Evolutionary conservation across 2,113 vertebrate genomes (phyloP), one percentile per base, ranked within the genome.

Genomic region (Gymnobelideus leadbeateri): DNA sequence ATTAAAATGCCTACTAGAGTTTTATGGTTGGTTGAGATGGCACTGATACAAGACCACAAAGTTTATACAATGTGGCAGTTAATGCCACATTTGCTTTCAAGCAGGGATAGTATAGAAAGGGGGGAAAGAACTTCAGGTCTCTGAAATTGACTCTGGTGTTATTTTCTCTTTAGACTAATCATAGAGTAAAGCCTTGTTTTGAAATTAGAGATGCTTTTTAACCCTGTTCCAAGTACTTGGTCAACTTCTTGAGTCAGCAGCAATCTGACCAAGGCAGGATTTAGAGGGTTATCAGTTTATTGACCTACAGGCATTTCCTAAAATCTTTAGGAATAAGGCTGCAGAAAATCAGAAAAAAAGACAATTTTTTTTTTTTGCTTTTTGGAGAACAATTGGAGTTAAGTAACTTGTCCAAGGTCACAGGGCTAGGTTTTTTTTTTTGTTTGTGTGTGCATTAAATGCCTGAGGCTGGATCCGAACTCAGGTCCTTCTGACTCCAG

Each of bases 151-250:
- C 37, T 91, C 46, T 90, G 14, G 95, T 95, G 9, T 90, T 47
- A 94, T 92, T 91, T 90, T 50, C 26, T 14, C 37, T 95, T 93
- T 43, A 96, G 90, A 91, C 91, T 95, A 94, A 95, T 94, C 95
- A 95, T 50, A 89, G 96, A 97, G 21, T 7, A 91, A 92, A 96
- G 92, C 95, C 89, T 97, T 97, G 53, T 84, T 95, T 57, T 96
- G 93, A 97, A 97, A 97, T 96, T 26, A 94, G 91, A 96, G 93
- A 92, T 7, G 16, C 92, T 52, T 94, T 51, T 23, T 50, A 96
- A 92, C 95, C 21, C n/a, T 31, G 51, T 95, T 92, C 93, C 96
- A 97, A 96, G 91, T 47, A 96, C 54, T 96, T 94, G 92, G 95
- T 96, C 51, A 94, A 46, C 52, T 96, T 93, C 68, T 93, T 95